Evolutionary conservation across 2,113 vertebrate genomes (phyloP).

Genomic region (Cyanoramphus novaezelandiae): DNA sequence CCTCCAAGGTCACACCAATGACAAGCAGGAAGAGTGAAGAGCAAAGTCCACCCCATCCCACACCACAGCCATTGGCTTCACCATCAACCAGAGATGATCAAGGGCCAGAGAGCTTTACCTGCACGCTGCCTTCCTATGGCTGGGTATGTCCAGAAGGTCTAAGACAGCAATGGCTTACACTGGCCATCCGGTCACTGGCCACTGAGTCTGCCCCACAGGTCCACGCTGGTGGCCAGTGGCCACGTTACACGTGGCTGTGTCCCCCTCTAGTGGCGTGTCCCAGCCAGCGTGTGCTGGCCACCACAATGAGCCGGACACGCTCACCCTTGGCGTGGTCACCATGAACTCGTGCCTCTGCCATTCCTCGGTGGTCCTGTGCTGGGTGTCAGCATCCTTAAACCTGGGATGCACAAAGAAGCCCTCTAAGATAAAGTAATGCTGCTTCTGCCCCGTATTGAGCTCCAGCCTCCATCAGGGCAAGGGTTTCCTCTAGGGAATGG

Average conservation of each 20-base stretch:
- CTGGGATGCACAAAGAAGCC: not conserved
- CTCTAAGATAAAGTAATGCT: not conserved
- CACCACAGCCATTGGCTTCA: not conserved
- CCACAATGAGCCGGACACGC: rapidly evolving
- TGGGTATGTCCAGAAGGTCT: not conserved
- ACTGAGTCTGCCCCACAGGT: not conserved
- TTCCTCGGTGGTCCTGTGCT: rapidly evolving
- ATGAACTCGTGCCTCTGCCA: rapidly evolving
- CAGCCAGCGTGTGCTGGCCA: not conserved
- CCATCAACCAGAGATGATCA: not conserved
- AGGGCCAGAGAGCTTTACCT: rapidly evolving
- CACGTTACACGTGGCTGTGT: slow-evolving; percentile 1
- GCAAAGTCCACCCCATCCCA: not conserved
- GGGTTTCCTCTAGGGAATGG: not conserved
- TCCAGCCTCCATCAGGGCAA: not conserved
- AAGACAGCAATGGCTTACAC: rapidly evolving
- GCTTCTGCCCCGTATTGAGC: rapidly evolving
- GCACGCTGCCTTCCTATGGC: rapidly evolving
- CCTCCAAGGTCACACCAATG: rapidly evolving
- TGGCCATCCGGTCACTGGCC: rapidly evolving
- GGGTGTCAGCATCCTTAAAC: not conserved
- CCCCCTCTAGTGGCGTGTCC: slow-evolving; percentile 63
- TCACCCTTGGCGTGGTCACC: not conserved
- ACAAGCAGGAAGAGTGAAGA: rapidly evolving
- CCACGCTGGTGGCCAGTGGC: not conserved